Percentiles rank a stretch among this genome's conserved stretches.
Evolutionary conservation across 2,113 vertebrate species (phyloP).

Genomic region (Acanthochromis polyacanthus): DNA sequence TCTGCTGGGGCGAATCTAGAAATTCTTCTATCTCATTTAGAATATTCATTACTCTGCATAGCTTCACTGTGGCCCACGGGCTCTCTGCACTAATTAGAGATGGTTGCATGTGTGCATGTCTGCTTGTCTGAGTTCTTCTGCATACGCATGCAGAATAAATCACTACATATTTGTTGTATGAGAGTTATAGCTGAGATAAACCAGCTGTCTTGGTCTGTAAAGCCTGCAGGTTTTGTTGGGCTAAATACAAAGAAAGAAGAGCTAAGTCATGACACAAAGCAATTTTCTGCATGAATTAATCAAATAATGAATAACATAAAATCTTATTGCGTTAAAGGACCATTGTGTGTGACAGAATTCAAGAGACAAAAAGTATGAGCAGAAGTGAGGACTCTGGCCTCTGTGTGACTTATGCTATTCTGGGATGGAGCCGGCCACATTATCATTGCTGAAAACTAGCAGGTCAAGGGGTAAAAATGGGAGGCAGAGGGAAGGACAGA

Average conservation of each 20-base stretch:
- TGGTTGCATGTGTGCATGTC: slow-evolving; percentile 22
- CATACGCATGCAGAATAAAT: not conserved
- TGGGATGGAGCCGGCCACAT: slow-evolving; percentile 58
- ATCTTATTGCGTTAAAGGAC: not conserved
- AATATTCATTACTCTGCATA: slow-evolving; percentile 63
- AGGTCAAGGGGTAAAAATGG: slow-evolving; percentile 55
- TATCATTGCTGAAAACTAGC: slow-evolving; percentile 44
- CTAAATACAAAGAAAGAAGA: not conserved
- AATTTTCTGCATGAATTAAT: slow-evolving; percentile 31
- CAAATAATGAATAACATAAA: slow-evolving; percentile 26
- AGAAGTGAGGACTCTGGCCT: slow-evolving; percentile 39
- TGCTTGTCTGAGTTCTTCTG: slow-evolving; percentile 23
- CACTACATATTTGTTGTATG: not conserved
- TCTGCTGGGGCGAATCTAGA: slow-evolving; percentile 59
- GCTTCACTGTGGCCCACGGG: slow-evolving; percentile 19
- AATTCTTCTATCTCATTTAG: slow-evolving; percentile 41
- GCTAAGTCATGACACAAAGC: slow-evolving; percentile 11
- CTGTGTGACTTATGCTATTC: slow-evolving; percentile 62
- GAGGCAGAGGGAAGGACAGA: slow-evolving; percentile 53
- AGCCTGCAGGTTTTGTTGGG: not conserved
- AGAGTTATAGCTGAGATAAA: not conserved
- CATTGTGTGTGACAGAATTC: not conserved
- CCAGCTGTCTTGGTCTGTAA: not conserved
- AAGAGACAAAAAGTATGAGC: not conserved
- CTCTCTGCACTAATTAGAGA: slow-evolving; percentile 59